phyloP scores from a whole-genome alignment of 64 coral and sea anemone genomes.

The Actinia equina region DNA sequence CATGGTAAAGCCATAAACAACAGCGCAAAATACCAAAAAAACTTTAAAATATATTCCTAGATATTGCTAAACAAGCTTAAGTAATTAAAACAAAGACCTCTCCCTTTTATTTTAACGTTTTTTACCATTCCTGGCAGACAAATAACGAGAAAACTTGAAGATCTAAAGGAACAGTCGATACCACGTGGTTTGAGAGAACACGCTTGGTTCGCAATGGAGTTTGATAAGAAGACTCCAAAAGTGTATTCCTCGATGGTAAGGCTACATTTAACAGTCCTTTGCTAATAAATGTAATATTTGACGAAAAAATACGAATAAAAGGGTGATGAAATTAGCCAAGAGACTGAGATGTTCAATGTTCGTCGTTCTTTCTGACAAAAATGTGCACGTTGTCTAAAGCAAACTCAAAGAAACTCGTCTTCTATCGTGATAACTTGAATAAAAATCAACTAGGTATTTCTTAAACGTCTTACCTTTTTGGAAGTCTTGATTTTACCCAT shows the following conservation, averaged over 20 bases:
- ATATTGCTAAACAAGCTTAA: not conserved
- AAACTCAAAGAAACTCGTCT: not conserved
- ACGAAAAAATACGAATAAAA: not conserved
- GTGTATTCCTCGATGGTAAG: not conserved
- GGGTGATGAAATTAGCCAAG: not conserved
- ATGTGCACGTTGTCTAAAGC: not conserved
- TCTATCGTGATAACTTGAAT: not conserved
- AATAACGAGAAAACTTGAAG: not conserved
- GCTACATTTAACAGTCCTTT: not conserved
- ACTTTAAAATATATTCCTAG: not conserved
- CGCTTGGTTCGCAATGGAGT: too few relatives aligned
- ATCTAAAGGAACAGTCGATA: not conserved
- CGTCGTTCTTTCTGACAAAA: not conserved
- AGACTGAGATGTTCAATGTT: not conserved
- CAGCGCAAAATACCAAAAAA: not conserved
- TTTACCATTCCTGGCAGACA: not conserved
- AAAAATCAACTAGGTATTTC: not conserved
- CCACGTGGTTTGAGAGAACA: not conserved
- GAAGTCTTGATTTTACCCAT: slow-evolving; percentile 4
- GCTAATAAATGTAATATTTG: not conserved
- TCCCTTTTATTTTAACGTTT: not conserved
- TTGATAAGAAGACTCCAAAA: too few relatives aligned
- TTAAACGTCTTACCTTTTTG: not conserved
- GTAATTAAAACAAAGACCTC: not conserved
- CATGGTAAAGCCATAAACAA: not conserved